phyloP scores from a whole-genome alignment of 2,113 vertebrate genomes.

The Prietella phreatophila region DNA sequence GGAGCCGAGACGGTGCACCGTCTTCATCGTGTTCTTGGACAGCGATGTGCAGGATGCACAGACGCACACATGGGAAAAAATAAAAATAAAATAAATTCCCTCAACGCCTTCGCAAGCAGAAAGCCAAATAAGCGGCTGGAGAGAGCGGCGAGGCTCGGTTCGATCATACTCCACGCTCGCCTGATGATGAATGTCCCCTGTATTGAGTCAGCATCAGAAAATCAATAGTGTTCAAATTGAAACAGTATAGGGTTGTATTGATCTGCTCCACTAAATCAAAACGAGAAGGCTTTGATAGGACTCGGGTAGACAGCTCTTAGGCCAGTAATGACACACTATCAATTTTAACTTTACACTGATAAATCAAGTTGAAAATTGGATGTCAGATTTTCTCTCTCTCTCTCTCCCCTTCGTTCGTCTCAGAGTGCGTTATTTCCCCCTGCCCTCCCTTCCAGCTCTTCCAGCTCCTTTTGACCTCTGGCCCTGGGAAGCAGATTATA shows the following conservation, averaged over 20 bases:
- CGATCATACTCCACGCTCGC: conserved; percentile 76
- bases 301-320: conserved; percentile 87
- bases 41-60: conserved; percentile 9
- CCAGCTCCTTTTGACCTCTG: conserved; percentile 83
- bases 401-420: conserved; percentile 35
- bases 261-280: conserved; percentile 92
- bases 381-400: conserved; percentile 75
- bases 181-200: conserved; percentile 88
- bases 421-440: conserved; percentile 79
- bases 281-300: conserved; percentile 89
- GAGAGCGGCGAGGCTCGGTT: conserved; percentile 54
- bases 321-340: conserved; percentile 95
- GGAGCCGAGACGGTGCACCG: conserved; percentile 6
- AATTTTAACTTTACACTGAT: conserved; percentile 98
- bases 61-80: background rate
- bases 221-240: conserved; percentile 99
- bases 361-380: conserved; percentile 99
- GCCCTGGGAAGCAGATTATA: conserved; percentile 90
- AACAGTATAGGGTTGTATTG: conserved; percentile 99
- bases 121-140: conserved; percentile 63
- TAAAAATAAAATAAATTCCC: background rate
- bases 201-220: conserved; percentile 86
- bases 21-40: conserved; percentile 14
- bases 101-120: conserved; percentile 42
- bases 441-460: conserved; percentile 69